These are phyloP conservation scores for Chromoteleia sp. DNA, from an alignment of 2,888 invertebrate species.

Conservation along the genomic window DNA sequence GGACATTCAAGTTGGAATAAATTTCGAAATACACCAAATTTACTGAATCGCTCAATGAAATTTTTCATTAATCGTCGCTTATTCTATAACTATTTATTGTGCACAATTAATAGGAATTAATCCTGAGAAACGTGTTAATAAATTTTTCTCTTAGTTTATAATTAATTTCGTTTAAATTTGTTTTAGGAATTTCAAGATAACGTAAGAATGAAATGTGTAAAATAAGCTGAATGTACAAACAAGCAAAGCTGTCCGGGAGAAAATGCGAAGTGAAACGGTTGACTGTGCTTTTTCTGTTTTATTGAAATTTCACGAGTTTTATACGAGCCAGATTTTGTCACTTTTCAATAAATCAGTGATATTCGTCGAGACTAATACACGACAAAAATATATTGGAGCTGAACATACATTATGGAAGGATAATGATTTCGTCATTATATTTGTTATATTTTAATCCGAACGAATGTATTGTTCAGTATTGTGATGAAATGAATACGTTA, in stretches of 20 bases:
- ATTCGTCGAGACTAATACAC: not conserved
- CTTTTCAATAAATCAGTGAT: slow-evolving; percentile 19
- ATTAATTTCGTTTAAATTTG: slow-evolving; percentile 1
- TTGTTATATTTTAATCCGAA: slow-evolving; percentile 1
- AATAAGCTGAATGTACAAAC: not conserved
- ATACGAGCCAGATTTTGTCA: not conserved
- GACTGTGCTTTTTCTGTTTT: slow-evolving; percentile 1
- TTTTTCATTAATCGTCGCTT: too few species aligned
- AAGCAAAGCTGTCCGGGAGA: not conserved
- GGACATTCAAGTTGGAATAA: too few species aligned
- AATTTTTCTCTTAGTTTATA: too few species aligned
- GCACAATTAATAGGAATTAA: too few species aligned
- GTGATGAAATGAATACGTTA: slow-evolving; percentile 31
- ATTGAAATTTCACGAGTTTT: slow-evolving; percentile 8
- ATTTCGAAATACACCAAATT: too few species aligned
- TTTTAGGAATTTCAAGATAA: too few species aligned
- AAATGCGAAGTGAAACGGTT: slow-evolving; percentile 2
- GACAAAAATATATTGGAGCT: not conserved
- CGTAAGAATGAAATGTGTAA: not conserved
- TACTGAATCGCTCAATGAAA: too few species aligned
- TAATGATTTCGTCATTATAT: slow-evolving; percentile 10
- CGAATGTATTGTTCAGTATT: slow-evolving; percentile 12
- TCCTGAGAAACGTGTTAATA: too few species aligned
- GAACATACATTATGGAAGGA: not conserved
- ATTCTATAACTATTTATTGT: too few species aligned